phyloP scores from a whole-genome alignment of 2,888 invertebrate genomes.

The Xanthia togata region DNA sequence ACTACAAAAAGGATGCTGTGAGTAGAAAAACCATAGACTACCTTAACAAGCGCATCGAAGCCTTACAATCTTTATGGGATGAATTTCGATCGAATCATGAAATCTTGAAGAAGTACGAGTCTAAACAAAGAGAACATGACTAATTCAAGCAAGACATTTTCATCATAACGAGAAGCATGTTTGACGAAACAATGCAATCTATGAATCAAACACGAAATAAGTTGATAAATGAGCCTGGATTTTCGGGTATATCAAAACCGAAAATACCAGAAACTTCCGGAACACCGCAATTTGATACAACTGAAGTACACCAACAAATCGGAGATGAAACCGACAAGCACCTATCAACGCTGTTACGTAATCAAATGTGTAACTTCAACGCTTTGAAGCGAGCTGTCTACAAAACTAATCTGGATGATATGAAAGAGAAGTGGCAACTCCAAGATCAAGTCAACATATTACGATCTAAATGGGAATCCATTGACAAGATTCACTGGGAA shows the following conservation, averaged over 20 bases:
- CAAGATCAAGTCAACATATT: constrained; percentile 8
- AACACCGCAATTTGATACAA: not conserved
- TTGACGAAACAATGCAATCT: not conserved
- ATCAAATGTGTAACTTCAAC: constrained; percentile 17
- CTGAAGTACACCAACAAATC: not conserved
- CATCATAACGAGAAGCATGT: too few species aligned
- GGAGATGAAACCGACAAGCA: not conserved
- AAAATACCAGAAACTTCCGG: not conserved
- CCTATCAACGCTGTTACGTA: constrained; percentile 5
- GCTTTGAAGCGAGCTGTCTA: not conserved
- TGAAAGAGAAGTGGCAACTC: too few species aligned
- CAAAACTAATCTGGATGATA: too few species aligned
- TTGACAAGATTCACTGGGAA: constrained; percentile 3
- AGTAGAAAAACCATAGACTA: not conserved
- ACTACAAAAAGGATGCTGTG: not conserved
- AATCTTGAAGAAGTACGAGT: too few species aligned
- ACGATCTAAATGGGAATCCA: too few species aligned
- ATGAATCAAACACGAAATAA: too few species aligned
- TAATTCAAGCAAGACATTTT: too few species aligned
- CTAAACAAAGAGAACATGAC: too few species aligned
- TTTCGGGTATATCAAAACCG: not conserved
- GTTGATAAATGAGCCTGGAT: too few species aligned
- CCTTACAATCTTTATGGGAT: too few species aligned
- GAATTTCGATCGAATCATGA: too few species aligned
- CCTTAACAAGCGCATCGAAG: not conserved